These are phyloP conservation scores for Formica selysi DNA, from an alignment of 1,140 invertebrate genomes.

Conservation along the genomic window DNA sequence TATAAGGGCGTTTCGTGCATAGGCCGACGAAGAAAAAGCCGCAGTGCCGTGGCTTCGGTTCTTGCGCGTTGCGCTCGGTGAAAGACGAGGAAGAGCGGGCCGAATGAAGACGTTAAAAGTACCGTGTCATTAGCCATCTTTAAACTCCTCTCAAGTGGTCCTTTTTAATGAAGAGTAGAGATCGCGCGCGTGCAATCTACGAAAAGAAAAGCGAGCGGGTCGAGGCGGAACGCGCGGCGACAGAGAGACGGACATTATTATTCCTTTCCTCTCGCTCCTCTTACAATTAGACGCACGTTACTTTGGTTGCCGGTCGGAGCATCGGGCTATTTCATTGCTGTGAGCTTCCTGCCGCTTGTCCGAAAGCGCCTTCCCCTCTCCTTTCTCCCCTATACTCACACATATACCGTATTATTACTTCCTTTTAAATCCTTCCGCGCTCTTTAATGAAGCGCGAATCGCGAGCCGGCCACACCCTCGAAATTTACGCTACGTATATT, in stretches of 20 bases:
- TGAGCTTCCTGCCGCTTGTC: conserved; percentile 50
- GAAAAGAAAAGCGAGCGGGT: conserved; percentile 37
- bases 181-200: conserved; percentile 60
- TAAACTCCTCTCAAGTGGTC: conserved; percentile 65
- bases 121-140: conserved; percentile 66
- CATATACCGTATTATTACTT: conserved; percentile 17
- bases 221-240: conserved; percentile 34
- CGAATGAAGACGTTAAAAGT: conserved; percentile 72
- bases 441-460: conserved; percentile 58
- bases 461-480: conserved; percentile 46
- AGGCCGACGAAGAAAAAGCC: conserved; percentile 11
- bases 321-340: conserved; percentile 43
- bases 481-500: conserved; percentile 18
- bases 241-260: conserved; percentile 57
- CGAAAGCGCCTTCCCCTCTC: conserved; percentile 1
- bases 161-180: conserved; percentile 73
- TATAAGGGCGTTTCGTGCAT: conserved; percentile 25
- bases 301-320: conserved; percentile 24
- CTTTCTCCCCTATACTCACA: background rate
- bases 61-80: conserved; percentile 28
- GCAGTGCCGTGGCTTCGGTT: background rate
- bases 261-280: conserved; percentile 33
- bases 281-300: conserved; percentile 61
- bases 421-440: conserved; percentile 30
- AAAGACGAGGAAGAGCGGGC: conserved; percentile 56